A percentile compares a stretch with the other conserved stretches of the same genome.
Conservation (phyloP, 1,140 invertebrate genomes). For the Bombus waltoni region DNA sequence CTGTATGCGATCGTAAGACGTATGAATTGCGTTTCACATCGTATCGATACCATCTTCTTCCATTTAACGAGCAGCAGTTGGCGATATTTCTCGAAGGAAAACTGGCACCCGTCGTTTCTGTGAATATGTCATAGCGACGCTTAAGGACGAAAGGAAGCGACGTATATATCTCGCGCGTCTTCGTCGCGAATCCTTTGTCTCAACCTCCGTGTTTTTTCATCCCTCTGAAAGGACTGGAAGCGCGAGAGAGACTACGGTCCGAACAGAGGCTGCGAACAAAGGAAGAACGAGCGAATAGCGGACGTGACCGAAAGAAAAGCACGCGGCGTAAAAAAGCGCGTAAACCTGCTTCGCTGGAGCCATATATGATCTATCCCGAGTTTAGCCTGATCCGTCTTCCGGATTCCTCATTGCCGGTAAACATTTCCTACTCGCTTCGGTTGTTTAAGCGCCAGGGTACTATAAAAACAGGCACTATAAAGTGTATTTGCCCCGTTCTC, state of each 20-base stretch:
- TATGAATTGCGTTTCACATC: not conserved
- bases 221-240: not conserved
- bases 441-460: not conserved
- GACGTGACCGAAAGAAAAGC: constrained; percentile 1
- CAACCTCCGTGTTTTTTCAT: not conserved
- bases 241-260: no score
- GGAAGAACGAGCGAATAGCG: not conserved
- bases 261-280: not conserved
- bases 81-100: not conserved
- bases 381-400: not conserved
- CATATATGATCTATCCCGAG: not conserved
- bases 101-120: no score
- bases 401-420: not conserved
- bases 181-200: not conserved
- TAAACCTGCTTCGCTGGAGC: not conserved
- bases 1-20: no score
- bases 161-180: not conserved
- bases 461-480: not conserved
- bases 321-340: not conserved
- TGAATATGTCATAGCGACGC: not conserved
- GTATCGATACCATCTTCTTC: not conserved
- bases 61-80: not conserved
- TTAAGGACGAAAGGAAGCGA: not conserved
- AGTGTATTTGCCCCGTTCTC: not conserved
- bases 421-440: not conserved